Conservation (phyloP, 92 coral and sea anemone genomes). For the Metridium senile region DNA sequence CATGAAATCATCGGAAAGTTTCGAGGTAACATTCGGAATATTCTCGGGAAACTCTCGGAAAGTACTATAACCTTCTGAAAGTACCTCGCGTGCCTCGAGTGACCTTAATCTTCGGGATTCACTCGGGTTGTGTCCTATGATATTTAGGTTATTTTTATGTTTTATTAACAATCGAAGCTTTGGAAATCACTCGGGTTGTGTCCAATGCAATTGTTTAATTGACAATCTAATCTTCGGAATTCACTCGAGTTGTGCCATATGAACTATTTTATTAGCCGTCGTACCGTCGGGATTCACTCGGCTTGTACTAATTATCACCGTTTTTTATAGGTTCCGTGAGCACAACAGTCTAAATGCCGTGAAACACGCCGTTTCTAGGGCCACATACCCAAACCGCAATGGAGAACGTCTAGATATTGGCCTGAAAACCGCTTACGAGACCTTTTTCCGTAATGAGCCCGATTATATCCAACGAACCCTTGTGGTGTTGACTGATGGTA, state of each 20-base stretch:
- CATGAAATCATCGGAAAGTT: too few species aligned
- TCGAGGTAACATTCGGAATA: too few species aligned
- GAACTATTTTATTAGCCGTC: too few species aligned
- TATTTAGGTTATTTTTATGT: not conserved
- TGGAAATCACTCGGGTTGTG: not conserved
- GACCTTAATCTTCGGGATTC: too few species aligned
- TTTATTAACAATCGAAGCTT: not conserved
- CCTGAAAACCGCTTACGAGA: conserved; percentile 51
- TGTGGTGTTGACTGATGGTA: conserved; percentile 69
- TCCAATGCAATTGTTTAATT: not conserved
- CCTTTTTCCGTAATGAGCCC: conserved; percentile 65
- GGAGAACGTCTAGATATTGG: conserved; percentile 77
- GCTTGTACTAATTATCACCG: not conserved
- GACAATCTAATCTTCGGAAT: not conserved
- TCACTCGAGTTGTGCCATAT: too few species aligned
- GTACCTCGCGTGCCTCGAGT: too few species aligned
- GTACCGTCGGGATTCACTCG: too few species aligned
- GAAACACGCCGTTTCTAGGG: conserved; percentile 52
- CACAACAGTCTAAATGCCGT: conserved; percentile 55
- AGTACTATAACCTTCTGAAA: too few species aligned
- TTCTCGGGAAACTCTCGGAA: not conserved
- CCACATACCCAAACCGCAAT: conserved; percentile 58
- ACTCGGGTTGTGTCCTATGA: too few species aligned
- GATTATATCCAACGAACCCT: conserved; percentile 77
- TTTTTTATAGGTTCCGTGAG: conserved; percentile 54